Conservation (phyloP, 2,888 invertebrate species). For the Colletes collaris region DNA sequence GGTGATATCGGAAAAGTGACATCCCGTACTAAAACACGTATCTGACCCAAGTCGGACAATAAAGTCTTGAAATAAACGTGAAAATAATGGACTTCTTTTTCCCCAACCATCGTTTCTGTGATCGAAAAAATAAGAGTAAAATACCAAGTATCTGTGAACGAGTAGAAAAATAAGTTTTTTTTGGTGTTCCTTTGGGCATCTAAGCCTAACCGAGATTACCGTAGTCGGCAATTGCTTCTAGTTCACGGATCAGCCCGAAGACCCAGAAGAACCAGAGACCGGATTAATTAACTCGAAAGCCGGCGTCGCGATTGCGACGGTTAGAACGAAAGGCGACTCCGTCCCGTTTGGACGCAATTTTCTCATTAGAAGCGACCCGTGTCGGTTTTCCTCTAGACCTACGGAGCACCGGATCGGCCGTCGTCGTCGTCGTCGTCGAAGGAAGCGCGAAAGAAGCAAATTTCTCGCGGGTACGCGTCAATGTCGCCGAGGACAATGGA, state of each 20-base stretch:
- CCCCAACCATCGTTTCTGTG: too few species aligned
- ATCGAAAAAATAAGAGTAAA: too few species aligned
- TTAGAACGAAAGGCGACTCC: conserved; percentile 10
- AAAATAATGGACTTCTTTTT: too few species aligned
- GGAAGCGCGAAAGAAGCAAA: conserved; percentile 66
- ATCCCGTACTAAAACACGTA: too few species aligned
- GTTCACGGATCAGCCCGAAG: conserved; percentile 8
- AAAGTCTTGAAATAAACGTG: too few species aligned
- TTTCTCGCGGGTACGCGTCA: conserved; percentile 65
- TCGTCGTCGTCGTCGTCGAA: conserved; percentile 2
- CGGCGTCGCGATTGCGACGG: conserved; percentile 60
- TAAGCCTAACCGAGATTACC: conserved; percentile 16
- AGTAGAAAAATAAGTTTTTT: too few species aligned
- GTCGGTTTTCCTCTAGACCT: conserved; percentile 19
- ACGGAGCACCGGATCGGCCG: background rate
- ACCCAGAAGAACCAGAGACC: conserved; percentile 43
- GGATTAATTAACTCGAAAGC: conserved; percentile 62
- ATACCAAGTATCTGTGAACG: too few species aligned
- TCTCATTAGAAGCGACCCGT: conserved; percentile 30
- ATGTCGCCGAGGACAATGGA: conserved; percentile 74
- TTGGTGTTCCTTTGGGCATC: too few species aligned
- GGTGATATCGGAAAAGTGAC: too few species aligned
- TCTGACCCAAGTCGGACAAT: too few species aligned
- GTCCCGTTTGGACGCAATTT: conserved; percentile 35
- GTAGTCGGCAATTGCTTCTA: conserved; percentile 20